phyloP scores from a whole-genome alignment of 2,797 vertebrate genomes.

The Sphenopsis melanotis region DNA sequence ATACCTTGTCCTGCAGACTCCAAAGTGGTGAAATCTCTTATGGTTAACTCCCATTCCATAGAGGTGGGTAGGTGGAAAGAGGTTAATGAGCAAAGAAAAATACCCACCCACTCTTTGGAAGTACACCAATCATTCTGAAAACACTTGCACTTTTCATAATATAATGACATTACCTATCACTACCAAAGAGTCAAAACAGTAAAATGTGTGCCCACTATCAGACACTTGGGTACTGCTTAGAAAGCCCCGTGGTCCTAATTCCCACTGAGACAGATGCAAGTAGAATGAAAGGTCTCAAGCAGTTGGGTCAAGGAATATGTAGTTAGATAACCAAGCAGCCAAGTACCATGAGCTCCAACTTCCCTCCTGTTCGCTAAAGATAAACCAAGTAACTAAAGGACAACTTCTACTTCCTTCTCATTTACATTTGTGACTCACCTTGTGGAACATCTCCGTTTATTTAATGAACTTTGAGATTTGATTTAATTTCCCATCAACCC shows the following conservation, averaged over 20 bases:
- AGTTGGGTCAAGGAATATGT: neutral
- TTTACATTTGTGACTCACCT: neutral
- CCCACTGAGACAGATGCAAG: neutral
- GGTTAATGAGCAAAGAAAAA: neutral
- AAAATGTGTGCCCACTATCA: neutral
- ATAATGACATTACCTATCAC: neutral
- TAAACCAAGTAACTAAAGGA: neutral
- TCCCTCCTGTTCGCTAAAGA: neutral
- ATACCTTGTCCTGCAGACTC: neutral
- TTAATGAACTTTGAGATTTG: neutral
- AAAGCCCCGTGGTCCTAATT: neutral
- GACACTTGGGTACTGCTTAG: neutral
- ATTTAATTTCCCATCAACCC: neutral
- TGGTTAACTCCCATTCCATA: neutral
- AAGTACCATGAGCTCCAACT: neutral
- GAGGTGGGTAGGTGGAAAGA: neutral
- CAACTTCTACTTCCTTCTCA: neutral
- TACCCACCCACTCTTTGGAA: neutral
- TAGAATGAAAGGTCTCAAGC: neutral
- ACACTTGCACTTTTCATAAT: neutral
- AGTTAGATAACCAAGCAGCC: neutral
- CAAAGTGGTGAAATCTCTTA: neutral
- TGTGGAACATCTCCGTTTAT: neutral
- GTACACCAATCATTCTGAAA: neutral
- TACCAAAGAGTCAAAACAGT: fast-evolving